Evolutionary conservation across 2,888 invertebrate species (phyloP), one percentile per base, ranked within the genome.

Genomic region (Tetranychus piercei): DNA sequence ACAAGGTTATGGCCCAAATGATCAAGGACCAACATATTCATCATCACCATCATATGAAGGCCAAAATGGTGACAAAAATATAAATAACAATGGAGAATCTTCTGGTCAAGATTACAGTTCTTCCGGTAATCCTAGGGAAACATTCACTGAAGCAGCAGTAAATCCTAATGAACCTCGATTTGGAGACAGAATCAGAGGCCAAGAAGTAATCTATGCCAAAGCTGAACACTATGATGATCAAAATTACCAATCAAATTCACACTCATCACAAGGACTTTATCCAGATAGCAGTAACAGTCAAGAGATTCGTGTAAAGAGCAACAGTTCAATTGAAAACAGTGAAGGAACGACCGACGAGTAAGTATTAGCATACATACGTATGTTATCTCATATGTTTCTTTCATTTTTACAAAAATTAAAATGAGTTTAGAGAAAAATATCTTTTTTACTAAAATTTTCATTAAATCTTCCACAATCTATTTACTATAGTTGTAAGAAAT

Each of bases 161-260:
- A 55, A 55, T 15, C 55, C 9, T 15, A 15, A 55, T 15, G 55
- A 55, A 15, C 69, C 69, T 20, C 18, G 34, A 69, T 69, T 69
- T 22, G 69, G 69, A 5, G 69, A 69, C 20, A 18, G 69, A 22
- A 69, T 69, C 20, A 20, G 69, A 69, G 69, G 34, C 3, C 55
- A 55, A 23, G 69, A 69, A 23, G 69, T 69, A 8, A 11, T 69
- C 11, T 69, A 69, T 22, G 69, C 69, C 22, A 69, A 69, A 22
- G 69, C 69, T 20, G 69, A 69, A 22, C 69, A 69, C 11, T 69
- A 69, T 8, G 69, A 69, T 22, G 69, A 69, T 69, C 20, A 23
- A 23, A 11, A 23, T 6, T 69, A 69, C 20, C 69, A 69, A 22
- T 20, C 22, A 20, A 20, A 69, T 69, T 20, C 20, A 20, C 69